Evolutionary conservation across 1,140 invertebrate genomes (phyloP).

Genomic region (Globodera ellingtonae): DNA sequence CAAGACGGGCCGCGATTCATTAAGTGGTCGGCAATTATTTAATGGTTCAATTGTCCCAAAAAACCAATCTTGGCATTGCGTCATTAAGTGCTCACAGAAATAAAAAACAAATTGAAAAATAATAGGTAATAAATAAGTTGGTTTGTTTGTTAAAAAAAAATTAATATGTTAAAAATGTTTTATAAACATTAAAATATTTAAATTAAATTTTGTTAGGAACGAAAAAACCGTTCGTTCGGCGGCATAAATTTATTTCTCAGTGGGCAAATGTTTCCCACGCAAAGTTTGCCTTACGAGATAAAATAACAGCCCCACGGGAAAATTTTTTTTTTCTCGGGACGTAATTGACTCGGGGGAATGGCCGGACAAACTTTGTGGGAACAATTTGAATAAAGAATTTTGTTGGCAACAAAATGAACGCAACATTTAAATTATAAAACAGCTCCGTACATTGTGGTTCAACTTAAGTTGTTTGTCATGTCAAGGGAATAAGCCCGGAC

Average conservation of each 20-base stretch:
- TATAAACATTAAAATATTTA: no score
- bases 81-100: no score
- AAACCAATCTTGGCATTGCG: not conserved
- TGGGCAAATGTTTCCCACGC: not conserved
- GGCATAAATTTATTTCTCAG: not conserved
- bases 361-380: not conserved
- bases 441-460: no score
- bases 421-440: no score
- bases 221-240: no score
- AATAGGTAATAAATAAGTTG: no score
- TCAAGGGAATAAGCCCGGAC: no score
- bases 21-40: not conserved
- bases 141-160: no score
- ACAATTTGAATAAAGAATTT: constrained; percentile 3
- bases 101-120: not conserved
- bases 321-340: not conserved
- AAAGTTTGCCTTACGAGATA: not conserved
- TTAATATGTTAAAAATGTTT: no score
- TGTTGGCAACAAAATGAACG: not conserved
- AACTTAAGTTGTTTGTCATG: no score
- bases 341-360: not conserved
- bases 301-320: not conserved
- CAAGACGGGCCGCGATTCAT: not conserved
- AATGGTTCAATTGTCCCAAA: not conserved
- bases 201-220: not conserved